Base-by-base conservation (phyloP, 2,888 invertebrate genomes). In the Lycocerus yunnanus region DNA sequence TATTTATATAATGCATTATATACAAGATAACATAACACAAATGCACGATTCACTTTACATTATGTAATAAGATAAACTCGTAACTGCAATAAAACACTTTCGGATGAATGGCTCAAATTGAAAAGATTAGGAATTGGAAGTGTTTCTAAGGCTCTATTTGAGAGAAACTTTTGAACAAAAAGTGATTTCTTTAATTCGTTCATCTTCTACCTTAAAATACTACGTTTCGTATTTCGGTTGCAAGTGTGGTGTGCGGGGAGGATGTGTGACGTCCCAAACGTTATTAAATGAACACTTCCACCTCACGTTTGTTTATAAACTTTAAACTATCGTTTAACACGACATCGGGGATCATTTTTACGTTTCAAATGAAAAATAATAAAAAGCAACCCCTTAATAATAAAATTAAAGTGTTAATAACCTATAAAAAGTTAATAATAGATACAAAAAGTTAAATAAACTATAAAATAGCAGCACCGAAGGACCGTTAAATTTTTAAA, bases 1-100 rank as follows among this genome's bases (percentile, higher is more conserved):
- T 70, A 72, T 68, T 74, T 74, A 72, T 72, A 75, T 63, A 63
- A 63, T 20, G 61, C 20, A 43, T 63, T 63, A 63, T 75, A 75
- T 75, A 75, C 69, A 73, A 73, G 75, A 73, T 75, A 75, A 75
- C 72, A 73, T 70, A 73, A 68, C 72, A 69, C 58, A 66, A 72
- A 72, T 75, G 69, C 72, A 75, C 75, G 74, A 74, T 71, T 71
- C 71, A 68, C 71, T 58, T 43, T 65, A 66, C 21, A 68, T 74
- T 74, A 74, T 74, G 68, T 74, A 74, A 63, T 16, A 20, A 14
- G 61, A 63, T 43, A 43, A 43, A 43, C 43, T 43, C 43, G n/a
- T n/a, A 43, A 43, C 43, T 43, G 43, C 43, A 43, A 43, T 43
- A 43, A 43, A 43, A 43, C 43, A 43, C 43, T 43, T 43, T 43